Conservation (phyloP, 2,113 vertebrate species). For the Pagrus major region DNA sequence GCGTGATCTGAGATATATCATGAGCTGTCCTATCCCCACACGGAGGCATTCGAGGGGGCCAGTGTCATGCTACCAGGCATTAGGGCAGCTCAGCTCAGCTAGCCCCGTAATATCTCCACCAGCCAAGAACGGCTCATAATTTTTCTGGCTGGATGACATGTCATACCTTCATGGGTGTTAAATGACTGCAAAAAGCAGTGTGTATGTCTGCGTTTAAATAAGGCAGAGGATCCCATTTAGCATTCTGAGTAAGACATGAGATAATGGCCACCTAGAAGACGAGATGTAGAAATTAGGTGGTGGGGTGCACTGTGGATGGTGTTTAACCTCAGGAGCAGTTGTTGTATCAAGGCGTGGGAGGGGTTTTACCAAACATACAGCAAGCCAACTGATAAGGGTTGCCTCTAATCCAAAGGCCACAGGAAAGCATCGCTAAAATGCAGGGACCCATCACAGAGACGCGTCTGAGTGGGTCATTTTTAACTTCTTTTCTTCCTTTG, state of each 20-base stretch:
- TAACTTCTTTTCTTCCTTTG: constrained; percentile 49
- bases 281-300: constrained; percentile 19
- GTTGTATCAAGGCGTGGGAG: constrained; percentile 68
- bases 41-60: constrained; percentile 44
- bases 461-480: constrained; percentile 38
- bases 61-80: constrained; percentile 65
- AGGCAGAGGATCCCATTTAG: constrained; percentile 59
- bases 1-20: constrained; percentile 65
- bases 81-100: constrained; percentile 52
- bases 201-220: constrained; percentile 62
- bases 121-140: constrained; percentile 50
- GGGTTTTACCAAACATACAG: constrained; percentile 54
- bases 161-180: constrained; percentile 64
- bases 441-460: constrained; percentile 58
- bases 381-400: constrained; percentile 68
- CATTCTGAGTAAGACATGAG: constrained; percentile 58
- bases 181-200: constrained; percentile 52
- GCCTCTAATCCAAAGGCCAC: constrained; percentile 56
- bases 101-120: constrained; percentile 23
- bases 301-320: constrained; percentile 3
- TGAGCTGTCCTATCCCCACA: constrained; percentile 49
- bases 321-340: constrained; percentile 59
- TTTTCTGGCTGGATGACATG: constrained; percentile 52
- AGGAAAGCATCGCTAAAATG: constrained; percentile 28
- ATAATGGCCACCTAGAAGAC: constrained; percentile 53